Conservation (phyloP, 2,113 vertebrate genomes). For the Chlorodrepanis virens region DNA sequence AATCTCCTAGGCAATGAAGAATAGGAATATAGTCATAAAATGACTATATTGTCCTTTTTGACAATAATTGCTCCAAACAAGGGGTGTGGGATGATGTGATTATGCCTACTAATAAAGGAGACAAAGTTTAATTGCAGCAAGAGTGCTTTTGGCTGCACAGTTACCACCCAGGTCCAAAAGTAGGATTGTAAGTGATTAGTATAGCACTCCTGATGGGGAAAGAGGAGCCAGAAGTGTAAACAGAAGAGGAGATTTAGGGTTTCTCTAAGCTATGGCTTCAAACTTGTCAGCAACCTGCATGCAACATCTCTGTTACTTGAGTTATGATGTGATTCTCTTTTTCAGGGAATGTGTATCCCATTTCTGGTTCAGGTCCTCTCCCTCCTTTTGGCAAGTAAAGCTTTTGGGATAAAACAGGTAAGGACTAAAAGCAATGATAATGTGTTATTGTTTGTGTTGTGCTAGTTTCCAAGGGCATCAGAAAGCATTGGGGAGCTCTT, state of each 20-base stretch:
- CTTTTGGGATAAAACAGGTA: background rate
- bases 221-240: slow-evolving; percentile 18
- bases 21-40: background rate
- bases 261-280: slow-evolving; percentile 19
- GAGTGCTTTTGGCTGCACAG: background rate
- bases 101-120: background rate
- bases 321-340: background rate
- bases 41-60: too few species aligned
- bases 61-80: background rate
- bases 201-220: background rate
- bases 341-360: background rate
- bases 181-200: background rate
- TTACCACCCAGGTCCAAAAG: background rate
- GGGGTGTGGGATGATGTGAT: background rate
- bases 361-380: background rate
- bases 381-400: background rate
- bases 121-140: background rate
- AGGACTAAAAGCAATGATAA: background rate
- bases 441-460: background rate
- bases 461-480: slow-evolving; percentile 14
- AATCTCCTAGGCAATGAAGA: background rate
- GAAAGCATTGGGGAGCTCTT: background rate
- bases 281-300: slow-evolving; percentile 29
- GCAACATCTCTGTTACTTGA: slow-evolving; percentile 7
- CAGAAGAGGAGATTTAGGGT: background rate